Base-by-base conservation (phyloP, 30 jellyfish, hydroid and myxozoan genomes). In the Aurelia coerulea region DNA sequence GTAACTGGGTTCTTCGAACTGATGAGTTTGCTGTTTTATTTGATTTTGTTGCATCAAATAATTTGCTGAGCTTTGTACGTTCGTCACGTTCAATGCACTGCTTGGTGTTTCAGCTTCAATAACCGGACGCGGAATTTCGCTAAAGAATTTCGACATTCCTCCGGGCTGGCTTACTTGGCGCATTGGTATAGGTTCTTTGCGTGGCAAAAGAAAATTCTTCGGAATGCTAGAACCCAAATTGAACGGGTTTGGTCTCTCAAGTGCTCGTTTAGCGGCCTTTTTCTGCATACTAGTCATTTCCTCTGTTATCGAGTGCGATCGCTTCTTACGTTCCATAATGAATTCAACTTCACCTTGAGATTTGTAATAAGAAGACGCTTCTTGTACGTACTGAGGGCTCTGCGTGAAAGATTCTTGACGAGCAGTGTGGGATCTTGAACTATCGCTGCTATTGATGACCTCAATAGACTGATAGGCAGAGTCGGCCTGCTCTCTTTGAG, bases 201-300 rank as follows among this genome's bases (percentile, higher is more conserved):
- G 23, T 54, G 78, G 32, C 76, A 71, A 15, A 23, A 91, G 85
- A 66, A 91, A 91, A 49, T 78, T 79, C 74, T 56, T 80, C 9
- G 98, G 98, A 19, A 85, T 50, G 6, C 62, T 69, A 2, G 84
- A 46, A 7, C 96, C 98, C 9, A 91, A 65, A 76, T 91, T 91
- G 69, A 91, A 91, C 16, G 98, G 98, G 51, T 85, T 91, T 5
- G 98, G 96, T 17, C 95, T 89, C 58, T 63, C 74, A 2, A 91
- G 83, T 39, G 98, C 98, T 62, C 92, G 82, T 60, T 82, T 85
- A 10, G 98, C 98, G 10, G 94, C 94, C 50, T 65, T 49, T 69
- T 85, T 85, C 29, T 83, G 92, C 92, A 83, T 83, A 17, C 63
- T 70, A 42, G 60, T 60, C 5, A 75, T 52, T 62, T 83, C 86